phyloP scores from a whole-genome alignment of 2,113 vertebrate species.

The Ptilorrhoa leucosticta region DNA sequence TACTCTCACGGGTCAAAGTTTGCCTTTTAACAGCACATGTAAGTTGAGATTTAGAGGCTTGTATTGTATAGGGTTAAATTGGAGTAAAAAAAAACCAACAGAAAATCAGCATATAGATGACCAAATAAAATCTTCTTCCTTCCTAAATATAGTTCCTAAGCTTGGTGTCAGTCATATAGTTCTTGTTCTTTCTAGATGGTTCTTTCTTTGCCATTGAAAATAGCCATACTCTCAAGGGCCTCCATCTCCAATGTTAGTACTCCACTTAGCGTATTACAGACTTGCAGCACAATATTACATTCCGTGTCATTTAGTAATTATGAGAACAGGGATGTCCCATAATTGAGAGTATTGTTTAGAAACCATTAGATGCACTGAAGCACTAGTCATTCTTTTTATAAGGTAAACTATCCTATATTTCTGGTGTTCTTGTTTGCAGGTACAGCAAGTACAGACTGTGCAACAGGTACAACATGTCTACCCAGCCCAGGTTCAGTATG shows the following conservation, averaged over 20 bases:
- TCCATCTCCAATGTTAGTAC: neutral
- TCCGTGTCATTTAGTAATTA: neutral
- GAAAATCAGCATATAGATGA: neutral
- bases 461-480: slow-evolving; percentile 81
- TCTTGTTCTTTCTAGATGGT: neutral
- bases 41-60: neutral
- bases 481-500: slow-evolving; percentile 81
- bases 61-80: neutral
- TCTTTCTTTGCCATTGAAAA: neutral
- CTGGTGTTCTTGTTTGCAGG: slow-evolving; percentile 64
- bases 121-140: neutral
- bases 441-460: slow-evolving; percentile 77
- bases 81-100: neutral
- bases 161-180: neutral
- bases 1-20: neutral
- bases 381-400: neutral
- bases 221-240: neutral
- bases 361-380: neutral
- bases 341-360: neutral
- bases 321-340: neutral
- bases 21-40: neutral
- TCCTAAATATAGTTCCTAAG: neutral
- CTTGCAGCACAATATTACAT: neutral
- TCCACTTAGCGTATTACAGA: neutral
- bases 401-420: neutral